A percentile compares a stretch with the other conserved stretches of the same genome.
phyloP scores from a whole-genome alignment of 2,797 vertebrate genomes.

The Fistularia commersonii region DNA sequence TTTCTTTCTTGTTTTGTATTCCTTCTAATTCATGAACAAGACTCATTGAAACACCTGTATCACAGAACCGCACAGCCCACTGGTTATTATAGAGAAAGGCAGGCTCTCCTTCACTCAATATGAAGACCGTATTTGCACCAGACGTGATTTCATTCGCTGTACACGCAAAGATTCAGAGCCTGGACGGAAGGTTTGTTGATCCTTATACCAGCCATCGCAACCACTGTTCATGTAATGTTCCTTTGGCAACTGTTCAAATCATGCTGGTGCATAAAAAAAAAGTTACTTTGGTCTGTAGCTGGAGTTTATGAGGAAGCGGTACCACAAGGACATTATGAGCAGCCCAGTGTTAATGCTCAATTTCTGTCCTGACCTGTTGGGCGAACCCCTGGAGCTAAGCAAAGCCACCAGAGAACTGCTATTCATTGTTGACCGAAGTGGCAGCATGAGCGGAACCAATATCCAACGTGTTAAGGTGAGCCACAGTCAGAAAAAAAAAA shows the following conservation, averaged over 20 bases:
- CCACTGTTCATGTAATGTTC: not conserved
- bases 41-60: not conserved
- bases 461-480: conserved; percentile 83
- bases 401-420: conserved; percentile 85
- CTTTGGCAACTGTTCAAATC: too few relatives aligned
- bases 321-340: conserved; percentile 92
- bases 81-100: conserved; percentile 87
- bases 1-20: not conserved
- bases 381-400: conserved; percentile 76
- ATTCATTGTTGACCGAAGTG: conserved; percentile 83
- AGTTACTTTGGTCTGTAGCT: conserved; percentile 63
- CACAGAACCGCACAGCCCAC: conserved; percentile 88
- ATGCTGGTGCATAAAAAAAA: too few relatives aligned
- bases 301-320: conserved; percentile 89
- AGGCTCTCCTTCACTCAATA: conserved; percentile 86
- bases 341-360: conserved; percentile 95
- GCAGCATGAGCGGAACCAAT: conserved; percentile 67
- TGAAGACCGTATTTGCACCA: conserved; percentile 79
- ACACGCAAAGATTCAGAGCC: conserved; percentile 81
- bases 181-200: conserved; percentile 81
- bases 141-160: conserved; percentile 83
- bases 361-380: conserved; percentile 85
- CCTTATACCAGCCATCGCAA: not conserved
- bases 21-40: not conserved
- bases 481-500: not conserved